phyloP scores from a whole-genome alignment of 2,113 vertebrate species.

The Chitala chitala region DNA sequence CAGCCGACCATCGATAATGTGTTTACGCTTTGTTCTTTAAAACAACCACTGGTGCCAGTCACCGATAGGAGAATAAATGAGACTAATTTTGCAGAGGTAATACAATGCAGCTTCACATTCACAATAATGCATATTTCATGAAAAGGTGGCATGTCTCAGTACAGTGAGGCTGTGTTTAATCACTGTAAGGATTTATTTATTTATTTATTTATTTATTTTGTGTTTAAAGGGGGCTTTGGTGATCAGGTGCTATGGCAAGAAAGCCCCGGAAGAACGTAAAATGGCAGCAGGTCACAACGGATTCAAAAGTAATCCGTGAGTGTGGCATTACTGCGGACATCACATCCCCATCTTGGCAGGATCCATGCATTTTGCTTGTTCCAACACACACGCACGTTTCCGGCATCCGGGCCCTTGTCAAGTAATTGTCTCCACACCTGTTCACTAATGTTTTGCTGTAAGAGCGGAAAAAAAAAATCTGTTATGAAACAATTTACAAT shows the following conservation, averaged over 20 bases:
- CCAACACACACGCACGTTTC: conserved; percentile 4
- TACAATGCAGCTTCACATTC: not conserved
- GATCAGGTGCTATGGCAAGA: not conserved
- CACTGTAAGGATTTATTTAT: too few species aligned
- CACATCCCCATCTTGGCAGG: not conserved
- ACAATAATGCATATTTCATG: conserved; percentile 1
- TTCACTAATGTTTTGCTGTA: conserved; percentile 45
- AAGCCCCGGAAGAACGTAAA: not conserved
- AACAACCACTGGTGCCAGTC: conserved; percentile 39
- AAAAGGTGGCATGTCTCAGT: not conserved
- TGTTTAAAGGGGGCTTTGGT: not conserved
- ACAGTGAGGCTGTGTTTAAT: not conserved
- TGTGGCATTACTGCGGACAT: not conserved
- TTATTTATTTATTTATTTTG: not conserved
- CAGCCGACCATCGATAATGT: conserved; percentile 36
- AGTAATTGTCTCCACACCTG: conserved; percentile 34
- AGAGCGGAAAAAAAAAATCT: conserved; percentile 43
- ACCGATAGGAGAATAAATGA: conserved; percentile 34
- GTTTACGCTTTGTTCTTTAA: conserved; percentile 28
- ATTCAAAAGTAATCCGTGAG: not conserved
- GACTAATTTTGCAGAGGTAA: conserved; percentile 16
- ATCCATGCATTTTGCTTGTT: not conserved
- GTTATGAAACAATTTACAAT: conserved; percentile 60
- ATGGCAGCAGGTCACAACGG: not conserved
- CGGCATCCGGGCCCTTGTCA: conserved; percentile 10